Base-by-base conservation (phyloP, 2,113 vertebrate species). In the Python bivittatus region DNA sequence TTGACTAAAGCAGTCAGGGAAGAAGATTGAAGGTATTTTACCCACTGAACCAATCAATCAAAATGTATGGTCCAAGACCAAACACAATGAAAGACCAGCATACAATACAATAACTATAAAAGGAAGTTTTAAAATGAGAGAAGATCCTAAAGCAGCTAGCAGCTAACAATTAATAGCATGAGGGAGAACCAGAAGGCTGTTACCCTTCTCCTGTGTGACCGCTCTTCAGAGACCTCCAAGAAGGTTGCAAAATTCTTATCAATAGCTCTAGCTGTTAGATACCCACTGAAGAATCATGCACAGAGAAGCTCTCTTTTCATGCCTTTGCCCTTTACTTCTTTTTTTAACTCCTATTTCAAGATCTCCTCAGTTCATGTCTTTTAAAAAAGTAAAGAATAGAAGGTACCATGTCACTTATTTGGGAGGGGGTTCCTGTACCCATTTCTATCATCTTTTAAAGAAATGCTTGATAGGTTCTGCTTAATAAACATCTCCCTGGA, bases 401-500 rank as follows among this genome's bases (percentile, higher is more conserved):
- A 92, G 93, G 94, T 61, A 22, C 33, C 23, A 52, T 92, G 7
- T 10, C 0, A 0, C 91, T 92, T 95, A 85, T 56, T 95, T 95
- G 94, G 54, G 0, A 5, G 92, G 94, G 93, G 86, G 23, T 29
- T 56, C 52, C 84, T 94, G 93, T 4, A 0, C 38, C 95, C 91
- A 29, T 23, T 94, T 95, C 64, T 90, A 91, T 94, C 89, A 93
- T 88, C 87, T 93, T 4, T 0, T 0, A 29, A 64, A 29, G 27
- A 29, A n/a, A 12, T 79, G 64, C 60, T 94, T 94, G 94, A 91
- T 93, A 93, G 64, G 42, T 72, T 90, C 94, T 89, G 61, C 1
- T 92, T 92, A 95, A 84, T 92, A 84, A 87, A 44, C 64, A 90
- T 90, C 54, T 6, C 92, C 96, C 95, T 96, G 93, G 96, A 93